Conservation (phyloP, 1,140 invertebrate genomes). For the Neuroterus valhalla region DNA sequence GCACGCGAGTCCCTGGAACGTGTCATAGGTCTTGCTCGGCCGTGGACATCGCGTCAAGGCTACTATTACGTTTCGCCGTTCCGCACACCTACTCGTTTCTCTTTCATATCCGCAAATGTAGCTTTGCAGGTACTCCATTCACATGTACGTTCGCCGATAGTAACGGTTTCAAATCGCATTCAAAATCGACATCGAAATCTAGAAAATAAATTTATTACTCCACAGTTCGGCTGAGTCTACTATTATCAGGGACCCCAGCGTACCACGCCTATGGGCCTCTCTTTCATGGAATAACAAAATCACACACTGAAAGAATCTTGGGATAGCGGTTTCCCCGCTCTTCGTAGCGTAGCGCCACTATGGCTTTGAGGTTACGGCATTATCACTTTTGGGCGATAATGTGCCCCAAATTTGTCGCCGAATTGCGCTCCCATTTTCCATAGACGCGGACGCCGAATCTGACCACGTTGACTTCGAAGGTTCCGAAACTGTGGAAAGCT, state of each 20-base stretch:
- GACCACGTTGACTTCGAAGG: too few relatives aligned
- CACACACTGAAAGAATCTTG: too few relatives aligned
- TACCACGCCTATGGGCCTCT: slow-evolving; percentile 14
- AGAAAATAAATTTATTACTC: not conserved
- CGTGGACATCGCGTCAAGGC: slow-evolving; percentile 58
- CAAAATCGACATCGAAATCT: not conserved
- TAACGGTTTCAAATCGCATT: slow-evolving; percentile 20
- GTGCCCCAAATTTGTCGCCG: too few relatives aligned
- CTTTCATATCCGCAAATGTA: slow-evolving; percentile 68
- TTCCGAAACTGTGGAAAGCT: too few relatives aligned
- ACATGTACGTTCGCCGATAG: slow-evolving; percentile 43
- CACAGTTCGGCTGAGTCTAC: not conserved
- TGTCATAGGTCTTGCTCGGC: slow-evolving; percentile 29
- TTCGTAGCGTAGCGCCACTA: too few relatives aligned
- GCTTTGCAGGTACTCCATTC: slow-evolving; percentile 64
- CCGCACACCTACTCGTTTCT: slow-evolving; percentile 64
- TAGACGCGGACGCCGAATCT: too few relatives aligned
- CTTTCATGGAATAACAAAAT: slow-evolving; percentile 37
- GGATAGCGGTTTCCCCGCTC: too few relatives aligned
- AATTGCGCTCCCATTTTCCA: too few relatives aligned
- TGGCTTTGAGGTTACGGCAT: too few relatives aligned
- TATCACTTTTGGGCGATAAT: too few relatives aligned
- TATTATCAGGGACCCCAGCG: not conserved
- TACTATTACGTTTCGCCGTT: slow-evolving; percentile 67
- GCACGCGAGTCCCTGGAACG: slow-evolving; percentile 28